Evolutionary conservation across 1,140 invertebrate genomes (phyloP).

Genomic region (Pentalonia nigronervosa): DNA sequence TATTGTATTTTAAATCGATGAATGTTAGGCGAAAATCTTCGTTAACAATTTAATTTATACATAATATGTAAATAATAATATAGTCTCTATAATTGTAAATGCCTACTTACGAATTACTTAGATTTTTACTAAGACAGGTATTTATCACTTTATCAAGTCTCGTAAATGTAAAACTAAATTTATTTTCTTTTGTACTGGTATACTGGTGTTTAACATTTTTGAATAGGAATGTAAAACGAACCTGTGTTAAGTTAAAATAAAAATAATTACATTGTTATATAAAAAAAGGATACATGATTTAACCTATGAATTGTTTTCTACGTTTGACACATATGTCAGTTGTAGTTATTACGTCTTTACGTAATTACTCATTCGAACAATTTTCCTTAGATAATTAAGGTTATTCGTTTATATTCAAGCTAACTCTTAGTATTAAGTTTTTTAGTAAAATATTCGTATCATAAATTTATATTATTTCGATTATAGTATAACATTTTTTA

Average conservation of each 20-base stretch:
- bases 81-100: too few species aligned
- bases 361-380: not conserved
- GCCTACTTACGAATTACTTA: too few species aligned
- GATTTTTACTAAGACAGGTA: too few species aligned
- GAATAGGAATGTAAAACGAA: too few species aligned
- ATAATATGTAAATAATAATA: too few species aligned
- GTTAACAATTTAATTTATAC: not conserved
- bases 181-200: too few species aligned
- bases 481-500: not conserved
- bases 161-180: too few species aligned
- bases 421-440: not conserved
- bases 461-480: not conserved
- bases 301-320: not conserved
- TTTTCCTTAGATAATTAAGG: not conserved
- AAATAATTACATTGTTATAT: not conserved
- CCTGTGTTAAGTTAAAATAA: too few species aligned
- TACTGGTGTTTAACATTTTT: too few species aligned
- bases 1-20: not conserved
- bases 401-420: too few species aligned
- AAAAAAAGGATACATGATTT: not conserved
- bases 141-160: too few species aligned
- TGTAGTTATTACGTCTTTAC: too few species aligned
- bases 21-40: not conserved
- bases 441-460: not conserved
- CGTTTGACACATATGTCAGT: not conserved